Conservation (phyloP, 2,888 invertebrate genomes). For the Uloborus plumipes region DNA sequence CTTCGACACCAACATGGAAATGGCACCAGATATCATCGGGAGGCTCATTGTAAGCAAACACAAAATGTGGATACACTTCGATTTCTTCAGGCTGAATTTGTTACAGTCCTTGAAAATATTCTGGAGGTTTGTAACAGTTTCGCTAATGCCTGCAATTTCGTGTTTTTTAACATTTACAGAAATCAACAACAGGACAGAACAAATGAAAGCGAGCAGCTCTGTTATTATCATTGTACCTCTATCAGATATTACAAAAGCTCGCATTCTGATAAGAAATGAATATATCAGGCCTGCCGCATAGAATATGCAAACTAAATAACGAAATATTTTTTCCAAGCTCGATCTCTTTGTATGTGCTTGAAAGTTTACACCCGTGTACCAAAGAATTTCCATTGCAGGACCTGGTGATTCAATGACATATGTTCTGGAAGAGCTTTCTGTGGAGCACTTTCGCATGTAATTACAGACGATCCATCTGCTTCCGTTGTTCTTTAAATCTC, state of each 20-base stretch:
- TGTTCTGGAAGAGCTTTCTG: background rate
- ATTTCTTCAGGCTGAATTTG: background rate
- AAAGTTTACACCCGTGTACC: conserved; percentile 46
- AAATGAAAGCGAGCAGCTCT: conserved; percentile 33
- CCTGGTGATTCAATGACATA: conserved; percentile 33
- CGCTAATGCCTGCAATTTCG: conserved; percentile 17
- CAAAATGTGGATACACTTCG: conserved; percentile 11
- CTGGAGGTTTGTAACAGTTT: conserved; percentile 1
- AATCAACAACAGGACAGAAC: conserved; percentile 35
- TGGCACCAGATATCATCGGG: conserved; percentile 36
- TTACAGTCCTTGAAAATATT: background rate
- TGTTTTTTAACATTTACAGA: conserved; percentile 33
- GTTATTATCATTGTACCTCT: conserved; percentile 50
- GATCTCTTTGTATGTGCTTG: background rate
- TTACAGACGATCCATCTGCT: conserved; percentile 1
- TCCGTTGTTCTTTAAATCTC: background rate
- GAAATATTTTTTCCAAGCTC: conserved; percentile 12
- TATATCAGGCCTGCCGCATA: conserved; percentile 33
- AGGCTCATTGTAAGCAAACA: conserved; percentile 31
- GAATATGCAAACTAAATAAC: conserved; percentile 19
- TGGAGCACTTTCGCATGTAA: background rate
- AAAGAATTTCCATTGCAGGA: conserved; percentile 34
- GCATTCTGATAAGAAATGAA: conserved; percentile 38
- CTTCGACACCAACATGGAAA: conserved; percentile 42
- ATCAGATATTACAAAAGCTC: conserved; percentile 19